Evolutionary conservation across 2,797 vertebrate genomes (phyloP).

Genomic region (Percopsis omiscomaycus): DNA sequence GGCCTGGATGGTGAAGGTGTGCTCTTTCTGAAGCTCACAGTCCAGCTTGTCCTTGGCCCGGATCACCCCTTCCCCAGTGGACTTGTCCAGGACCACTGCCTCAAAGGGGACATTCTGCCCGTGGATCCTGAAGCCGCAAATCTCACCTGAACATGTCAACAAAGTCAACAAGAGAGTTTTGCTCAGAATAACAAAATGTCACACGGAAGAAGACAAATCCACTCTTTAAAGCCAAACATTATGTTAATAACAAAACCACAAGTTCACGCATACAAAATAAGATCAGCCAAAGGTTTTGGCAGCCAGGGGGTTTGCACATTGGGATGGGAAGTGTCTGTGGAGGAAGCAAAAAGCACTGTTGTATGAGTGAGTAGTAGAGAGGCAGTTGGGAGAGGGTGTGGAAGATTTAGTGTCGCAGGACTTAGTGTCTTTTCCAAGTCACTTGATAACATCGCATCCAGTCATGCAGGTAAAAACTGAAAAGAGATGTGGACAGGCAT

Average conservation of each 20-base stretch:
- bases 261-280: constrained; percentile 73
- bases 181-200: constrained; percentile 43
- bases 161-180: constrained; percentile 49
- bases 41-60: constrained; percentile 93
- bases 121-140: constrained; percentile 97
- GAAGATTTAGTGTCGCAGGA: constrained; percentile 81
- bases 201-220: background rate
- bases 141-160: constrained; percentile 88
- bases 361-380: constrained; percentile 82
- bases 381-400: constrained; percentile 49
- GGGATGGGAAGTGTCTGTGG: constrained; percentile 83
- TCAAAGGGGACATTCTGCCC: constrained; percentile 97
- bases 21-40: constrained; percentile 97
- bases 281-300: constrained; percentile 79
- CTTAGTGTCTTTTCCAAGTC: constrained; percentile 90
- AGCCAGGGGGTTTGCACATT: constrained; percentile 86
- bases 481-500: constrained; percentile 91
- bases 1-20: constrained; percentile 95
- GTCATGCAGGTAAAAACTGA: constrained; percentile 96
- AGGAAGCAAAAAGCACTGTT: constrained; percentile 87
- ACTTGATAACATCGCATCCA: constrained; percentile 94
- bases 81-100: constrained; percentile 95
- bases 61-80: constrained; percentile 93
- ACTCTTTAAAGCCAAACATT: constrained; percentile 35
- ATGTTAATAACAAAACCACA: constrained; percentile 47